These are phyloP conservation scores for Athene noctua DNA, from an alignment of 2,113 vertebrate species.

Conservation along the genomic window DNA sequence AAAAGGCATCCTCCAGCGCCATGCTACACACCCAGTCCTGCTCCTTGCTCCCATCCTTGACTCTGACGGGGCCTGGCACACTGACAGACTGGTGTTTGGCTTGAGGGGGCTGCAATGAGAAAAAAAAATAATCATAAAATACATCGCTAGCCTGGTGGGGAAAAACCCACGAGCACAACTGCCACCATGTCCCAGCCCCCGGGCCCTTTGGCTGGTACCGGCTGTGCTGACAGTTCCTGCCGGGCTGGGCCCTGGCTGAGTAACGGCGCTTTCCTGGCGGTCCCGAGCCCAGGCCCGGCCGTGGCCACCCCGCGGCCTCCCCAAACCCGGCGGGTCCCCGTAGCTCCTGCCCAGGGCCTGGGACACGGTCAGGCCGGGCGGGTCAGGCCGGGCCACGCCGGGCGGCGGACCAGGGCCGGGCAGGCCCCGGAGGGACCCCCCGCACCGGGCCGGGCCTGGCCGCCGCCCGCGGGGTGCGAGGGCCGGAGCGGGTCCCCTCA, in stretches of 20 bases:
- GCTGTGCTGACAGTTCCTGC: rapidly evolving
- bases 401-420: too few relatives aligned
- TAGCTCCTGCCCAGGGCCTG: not conserved
- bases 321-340: not conserved
- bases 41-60: not conserved
- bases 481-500: too few relatives aligned
- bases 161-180: too few relatives aligned
- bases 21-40: not conserved
- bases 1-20: rapidly evolving
- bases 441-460: too few relatives aligned
- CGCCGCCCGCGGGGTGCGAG: too few relatives aligned
- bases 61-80: not conserved
- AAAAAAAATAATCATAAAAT: not conserved
- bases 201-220: rapidly evolving
- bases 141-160: rapidly evolving
- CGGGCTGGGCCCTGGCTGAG: not conserved
- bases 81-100: rapidly evolving
- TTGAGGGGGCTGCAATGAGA: not conserved
- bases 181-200: rapidly evolving
- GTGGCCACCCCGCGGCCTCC: not conserved
- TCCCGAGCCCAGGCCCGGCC: not conserved
- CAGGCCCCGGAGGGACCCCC: too few relatives aligned
- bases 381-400: too few relatives aligned
- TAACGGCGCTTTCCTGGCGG: not conserved
- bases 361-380: not conserved